A percentile compares a stretch with the other conserved stretches of the same genome.
These are phyloP conservation scores for Rallus limicola DNA, from an alignment of 2,113 vertebrate genomes.

Conservation along the genomic window DNA sequence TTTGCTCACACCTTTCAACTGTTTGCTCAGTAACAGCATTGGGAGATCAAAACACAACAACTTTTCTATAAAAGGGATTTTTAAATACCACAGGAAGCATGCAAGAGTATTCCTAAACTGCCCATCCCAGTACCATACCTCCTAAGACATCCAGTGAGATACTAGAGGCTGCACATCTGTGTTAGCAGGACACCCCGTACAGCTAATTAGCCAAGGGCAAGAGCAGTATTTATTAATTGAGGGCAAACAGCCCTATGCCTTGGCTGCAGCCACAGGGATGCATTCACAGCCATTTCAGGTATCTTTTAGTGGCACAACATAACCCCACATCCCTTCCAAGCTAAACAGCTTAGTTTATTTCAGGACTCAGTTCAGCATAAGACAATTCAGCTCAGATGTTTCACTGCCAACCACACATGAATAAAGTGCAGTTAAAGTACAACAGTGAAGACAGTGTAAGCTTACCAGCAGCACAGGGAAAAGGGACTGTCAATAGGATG, in stretches of 20 bases:
- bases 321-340: fast-evolving
- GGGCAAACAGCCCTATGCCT: neutral
- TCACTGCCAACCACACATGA: neutral
- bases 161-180: neutral
- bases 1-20: neutral
- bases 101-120: neutral
- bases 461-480: neutral
- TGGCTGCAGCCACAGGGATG: neutral
- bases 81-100: fast-evolving
- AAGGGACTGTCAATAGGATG: neutral
- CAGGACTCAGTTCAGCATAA: neutral
- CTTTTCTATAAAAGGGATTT: neutral
- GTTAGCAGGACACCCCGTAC: neutral
- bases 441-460: neutral
- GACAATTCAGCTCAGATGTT: neutral
- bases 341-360: neutral
- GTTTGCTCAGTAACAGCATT: neutral
- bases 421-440: neutral
- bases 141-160: fast-evolving
- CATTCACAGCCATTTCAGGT: neutral
- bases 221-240: neutral
- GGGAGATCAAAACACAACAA: neutral
- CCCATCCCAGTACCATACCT: neutral
- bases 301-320: neutral
- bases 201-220: neutral